Conservation (phyloP, 2,888 invertebrate species). For the Petrophora chlorosata region DNA sequence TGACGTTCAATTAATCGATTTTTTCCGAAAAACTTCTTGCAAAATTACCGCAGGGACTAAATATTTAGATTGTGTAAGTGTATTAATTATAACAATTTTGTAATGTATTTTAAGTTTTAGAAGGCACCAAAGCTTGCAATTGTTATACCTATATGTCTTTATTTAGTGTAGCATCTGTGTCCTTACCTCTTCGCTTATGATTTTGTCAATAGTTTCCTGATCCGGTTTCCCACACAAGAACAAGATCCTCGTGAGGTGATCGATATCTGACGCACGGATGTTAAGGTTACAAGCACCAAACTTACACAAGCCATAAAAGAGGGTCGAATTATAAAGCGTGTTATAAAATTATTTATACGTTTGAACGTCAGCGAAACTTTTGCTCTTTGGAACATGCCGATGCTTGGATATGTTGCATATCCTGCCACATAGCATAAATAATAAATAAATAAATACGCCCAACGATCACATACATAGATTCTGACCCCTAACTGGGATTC, state of each 20-base stretch:
- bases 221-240: slow-evolving; percentile 93
- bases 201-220: slow-evolving; percentile 92
- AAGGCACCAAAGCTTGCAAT: slow-evolving; percentile 32
- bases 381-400: too few species aligned
- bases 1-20: too few species aligned
- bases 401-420: too few species aligned
- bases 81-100: too few species aligned
- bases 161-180: slow-evolving; percentile 19
- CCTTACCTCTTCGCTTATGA: slow-evolving; percentile 94
- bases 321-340: slow-evolving; percentile 45
- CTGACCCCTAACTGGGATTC: too few species aligned
- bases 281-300: slow-evolving; percentile 83
- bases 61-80: neutral
- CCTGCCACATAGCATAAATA: too few species aligned
- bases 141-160: slow-evolving; percentile 2
- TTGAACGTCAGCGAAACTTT: slow-evolving; percentile 20
- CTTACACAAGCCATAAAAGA: slow-evolving; percentile 66
- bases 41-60: too few species aligned
- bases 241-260: slow-evolving; percentile 95
- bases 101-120: too few species aligned
- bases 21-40: too few species aligned
- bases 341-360: slow-evolving; percentile 55
- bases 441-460: too few species aligned
- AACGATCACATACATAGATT: too few species aligned
- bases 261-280: slow-evolving; percentile 89